Conservation (phyloP, 2,113 vertebrate species). For the Desmodus rotundus region DNA sequence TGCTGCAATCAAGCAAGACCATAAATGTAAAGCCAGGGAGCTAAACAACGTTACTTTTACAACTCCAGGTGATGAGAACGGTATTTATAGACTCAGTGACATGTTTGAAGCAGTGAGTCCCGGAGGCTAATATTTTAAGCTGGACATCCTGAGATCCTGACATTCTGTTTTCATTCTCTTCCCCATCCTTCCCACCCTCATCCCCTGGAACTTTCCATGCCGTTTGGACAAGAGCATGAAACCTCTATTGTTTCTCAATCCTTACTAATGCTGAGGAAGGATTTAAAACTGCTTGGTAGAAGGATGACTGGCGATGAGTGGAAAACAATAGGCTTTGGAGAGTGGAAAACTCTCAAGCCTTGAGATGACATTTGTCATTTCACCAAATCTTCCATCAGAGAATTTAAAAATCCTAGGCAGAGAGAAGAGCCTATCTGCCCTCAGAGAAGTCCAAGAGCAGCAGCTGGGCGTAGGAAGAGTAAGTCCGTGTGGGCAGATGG, state of each 20-base stretch:
- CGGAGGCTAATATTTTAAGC: constrained; percentile 43
- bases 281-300: constrained; percentile 43
- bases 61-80: constrained; percentile 30
- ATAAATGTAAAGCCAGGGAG: constrained; percentile 17
- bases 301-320: constrained; percentile 28
- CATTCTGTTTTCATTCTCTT: constrained; percentile 58
- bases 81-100: constrained; percentile 51
- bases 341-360: constrained; percentile 9
- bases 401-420: constrained; percentile 45
- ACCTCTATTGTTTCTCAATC: constrained; percentile 58
- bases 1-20: constrained; percentile 13
- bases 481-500: background rate
- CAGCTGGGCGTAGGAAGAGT: background rate
- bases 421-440: background rate
- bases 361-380: constrained; percentile 40
- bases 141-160: constrained; percentile 53
- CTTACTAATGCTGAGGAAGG: background rate
- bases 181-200: constrained; percentile 35
- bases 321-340: no score
- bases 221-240: constrained; percentile 39
- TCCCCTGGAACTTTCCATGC: constrained; percentile 64
- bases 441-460: background rate
- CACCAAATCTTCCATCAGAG: constrained; percentile 23
- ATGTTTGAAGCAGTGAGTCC: constrained; percentile 29
- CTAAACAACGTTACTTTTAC: constrained; percentile 13